Conservation (phyloP, 1,140 invertebrate species). For the Drosophila pruinosa region DNA sequence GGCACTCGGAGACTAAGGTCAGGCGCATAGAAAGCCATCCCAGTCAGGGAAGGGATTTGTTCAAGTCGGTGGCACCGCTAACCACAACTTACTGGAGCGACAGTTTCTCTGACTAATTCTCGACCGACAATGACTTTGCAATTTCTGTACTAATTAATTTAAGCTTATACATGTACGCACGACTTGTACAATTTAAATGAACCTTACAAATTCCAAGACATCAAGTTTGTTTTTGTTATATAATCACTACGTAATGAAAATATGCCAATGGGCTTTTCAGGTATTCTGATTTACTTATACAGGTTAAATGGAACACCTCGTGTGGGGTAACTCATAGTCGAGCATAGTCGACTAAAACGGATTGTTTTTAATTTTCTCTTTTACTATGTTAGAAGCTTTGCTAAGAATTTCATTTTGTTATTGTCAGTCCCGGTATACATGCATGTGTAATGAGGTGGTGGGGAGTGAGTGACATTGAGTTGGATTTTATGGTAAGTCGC, state of each 20-base stretch:
- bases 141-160: slow-evolving; percentile 5
- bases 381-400: neutral
- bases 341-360: neutral
- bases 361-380: neutral
- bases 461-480: neutral
- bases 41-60: slow-evolving; percentile 76
- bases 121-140: neutral
- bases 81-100: slow-evolving; percentile 84
- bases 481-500: slow-evolving; percentile 12
- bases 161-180: slow-evolving; percentile 2
- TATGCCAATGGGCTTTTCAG: no score
- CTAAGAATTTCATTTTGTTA: neutral
- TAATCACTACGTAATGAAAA: no score
- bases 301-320: no score
- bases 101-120: slow-evolving; percentile 82
- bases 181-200: neutral
- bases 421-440: neutral
- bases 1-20: slow-evolving; percentile 42
- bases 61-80: slow-evolving; percentile 82
- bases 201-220: neutral
- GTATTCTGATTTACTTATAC: no score
- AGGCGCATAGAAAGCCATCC: slow-evolving; percentile 41
- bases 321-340: neutral
- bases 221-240: neutral
- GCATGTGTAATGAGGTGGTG: neutral